Conservation (phyloP, 2,888 invertebrate species). For the Carterocephalus palaemon region DNA sequence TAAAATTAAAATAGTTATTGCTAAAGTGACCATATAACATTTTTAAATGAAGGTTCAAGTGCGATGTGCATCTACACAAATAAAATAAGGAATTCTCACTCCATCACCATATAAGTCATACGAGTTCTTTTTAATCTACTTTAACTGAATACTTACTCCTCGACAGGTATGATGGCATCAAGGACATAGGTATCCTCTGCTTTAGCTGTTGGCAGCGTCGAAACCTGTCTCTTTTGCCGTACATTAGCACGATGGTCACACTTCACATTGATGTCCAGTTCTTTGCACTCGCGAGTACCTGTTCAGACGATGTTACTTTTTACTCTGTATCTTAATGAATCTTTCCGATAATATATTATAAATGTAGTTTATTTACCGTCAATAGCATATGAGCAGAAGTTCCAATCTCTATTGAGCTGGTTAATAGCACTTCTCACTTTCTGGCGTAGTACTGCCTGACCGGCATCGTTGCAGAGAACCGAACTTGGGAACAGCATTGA, state of each 20-base stretch:
- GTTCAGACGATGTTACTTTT: slow-evolving; percentile 8
- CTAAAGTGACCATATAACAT: not conserved
- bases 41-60: not conserved
- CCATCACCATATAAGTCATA: slow-evolving; percentile 11
- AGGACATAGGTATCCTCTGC: slow-evolving; percentile 90
- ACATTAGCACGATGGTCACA: slow-evolving; percentile 88
- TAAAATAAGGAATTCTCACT: slow-evolving; percentile 7
- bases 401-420: slow-evolving; percentile 95
- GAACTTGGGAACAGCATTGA: slow-evolving; percentile 97
- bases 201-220: slow-evolving; percentile 74
- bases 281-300: slow-evolving; percentile 91
- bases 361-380: slow-evolving; percentile 80
- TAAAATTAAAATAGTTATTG: not conserved
- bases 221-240: slow-evolving; percentile 82
- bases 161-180: slow-evolving; percentile 89
- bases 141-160: slow-evolving; percentile 83
- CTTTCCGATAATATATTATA: slow-evolving; percentile 4
- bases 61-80: slow-evolving; percentile 12
- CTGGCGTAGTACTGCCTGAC: slow-evolving; percentile 93
- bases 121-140: not conserved
- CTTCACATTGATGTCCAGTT: slow-evolving; percentile 93
- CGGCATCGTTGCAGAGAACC: slow-evolving; percentile 97
- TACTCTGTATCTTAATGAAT: not conserved
- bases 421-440: slow-evolving; percentile 94
- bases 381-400: slow-evolving; percentile 94